Evolutionary conservation across 1,140 invertebrate species (phyloP).

Genomic region (Drosophila tsacasi): DNA sequence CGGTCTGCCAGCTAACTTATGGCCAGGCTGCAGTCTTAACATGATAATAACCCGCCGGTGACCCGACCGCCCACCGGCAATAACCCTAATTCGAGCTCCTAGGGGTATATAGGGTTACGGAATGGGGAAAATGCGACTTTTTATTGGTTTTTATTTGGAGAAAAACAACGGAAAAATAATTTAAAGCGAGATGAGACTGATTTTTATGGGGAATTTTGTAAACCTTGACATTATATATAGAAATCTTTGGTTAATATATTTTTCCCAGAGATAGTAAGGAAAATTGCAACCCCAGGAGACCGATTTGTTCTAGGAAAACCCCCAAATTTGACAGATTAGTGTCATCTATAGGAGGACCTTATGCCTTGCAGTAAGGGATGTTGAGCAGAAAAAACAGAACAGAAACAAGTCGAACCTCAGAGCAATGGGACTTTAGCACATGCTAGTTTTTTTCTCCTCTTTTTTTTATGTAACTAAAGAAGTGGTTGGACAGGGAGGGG

Average conservation of each 20-base stretch:
- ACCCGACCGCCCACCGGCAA: constrained; percentile 33
- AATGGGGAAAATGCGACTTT: not conserved
- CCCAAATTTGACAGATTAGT: constrained; percentile 4
- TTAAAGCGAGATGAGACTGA: no score
- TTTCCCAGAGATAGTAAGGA: not conserved
- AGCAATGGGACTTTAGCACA: constrained; percentile 5
- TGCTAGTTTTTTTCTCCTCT: not conserved
- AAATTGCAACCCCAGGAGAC: not conserved
- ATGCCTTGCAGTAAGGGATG: not conserved
- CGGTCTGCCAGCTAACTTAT: constrained; percentile 66
- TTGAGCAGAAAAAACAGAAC: constrained; percentile 9
- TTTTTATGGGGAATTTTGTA: not conserved
- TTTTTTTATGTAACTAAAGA: constrained; percentile 14
- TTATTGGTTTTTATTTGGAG: not conserved
- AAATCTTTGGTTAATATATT: not conserved
- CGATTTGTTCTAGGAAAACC: not conserved
- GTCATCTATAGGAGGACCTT: not conserved
- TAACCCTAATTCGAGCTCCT: constrained; percentile 12
- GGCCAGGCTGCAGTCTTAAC: constrained; percentile 67
- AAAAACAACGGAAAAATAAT: not conserved
- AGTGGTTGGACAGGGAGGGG: not conserved
- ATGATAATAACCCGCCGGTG: constrained; percentile 63
- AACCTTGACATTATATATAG: not conserved
- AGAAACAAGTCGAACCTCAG: constrained; percentile 34
- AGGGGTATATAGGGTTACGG: constrained; percentile 1